Base-by-base conservation (phyloP, 2,888 invertebrate species). In the Lissonota sp. region DNA sequence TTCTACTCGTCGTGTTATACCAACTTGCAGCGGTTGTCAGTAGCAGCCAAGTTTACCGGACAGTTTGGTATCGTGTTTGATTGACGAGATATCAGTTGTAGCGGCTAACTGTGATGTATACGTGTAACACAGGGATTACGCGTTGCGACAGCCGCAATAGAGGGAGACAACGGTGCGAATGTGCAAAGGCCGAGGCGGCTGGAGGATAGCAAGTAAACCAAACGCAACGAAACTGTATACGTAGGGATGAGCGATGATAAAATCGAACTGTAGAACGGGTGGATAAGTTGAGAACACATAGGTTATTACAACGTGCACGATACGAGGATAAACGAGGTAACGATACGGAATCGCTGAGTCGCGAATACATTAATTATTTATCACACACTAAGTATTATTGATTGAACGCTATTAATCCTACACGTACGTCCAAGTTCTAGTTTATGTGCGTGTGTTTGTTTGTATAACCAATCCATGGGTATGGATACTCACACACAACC, bases 61-160 rank as follows among this genome's bases (percentile, higher is more conserved):
- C 78, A 77, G 78, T 74, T 78, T 71, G 66, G 78, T 57, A 78
- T 60, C 78, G 73, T 63, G 70, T 78, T 78, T 81, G 78, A 81
- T 81, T 78, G 81, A 81, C 74, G 78, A 81, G 74, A 53, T 70
- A 81, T 70, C 78, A 44, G 70, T 26, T 71, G 74, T 71, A 78
- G 60, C 78, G 66, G 71, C 60, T 64, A 66, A 44, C 53, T 10
- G 63, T 42, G 51, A 74, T 49, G 64, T 6, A 37, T 64, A 60
- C 51, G 58, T 74, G 69, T 70, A 63, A 74, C 60, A n/a, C n/a
- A 40, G 39, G 81, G 74, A 78, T 81, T 77, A 77, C 67, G 40
- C 26, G n/a, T 51, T 7, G 53, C 63, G 14, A 49, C 46, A 14
- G 63, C 53, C 40, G 16, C 44, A 42, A n/a, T 49, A 14, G 40